phyloP scores from a whole-genome alignment of 2,113 vertebrate species.

The Erythrolamprus reginae region DNA sequence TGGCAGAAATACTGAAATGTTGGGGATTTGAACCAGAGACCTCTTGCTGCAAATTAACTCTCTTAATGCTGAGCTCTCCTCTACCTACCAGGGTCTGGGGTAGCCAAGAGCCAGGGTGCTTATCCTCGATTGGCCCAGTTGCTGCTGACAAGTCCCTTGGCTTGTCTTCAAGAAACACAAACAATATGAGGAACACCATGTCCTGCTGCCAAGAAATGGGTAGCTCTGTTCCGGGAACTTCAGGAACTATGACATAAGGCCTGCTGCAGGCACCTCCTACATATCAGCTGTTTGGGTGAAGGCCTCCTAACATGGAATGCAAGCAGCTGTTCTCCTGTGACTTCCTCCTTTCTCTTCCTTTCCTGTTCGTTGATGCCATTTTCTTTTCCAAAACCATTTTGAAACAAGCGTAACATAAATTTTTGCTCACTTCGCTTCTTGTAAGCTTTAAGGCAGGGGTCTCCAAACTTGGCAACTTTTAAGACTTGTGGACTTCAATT shows the following conservation, averaged over 20 bases:
- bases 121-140: neutral
- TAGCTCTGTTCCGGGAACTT: neutral
- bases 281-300: conserved; percentile 19
- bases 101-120: neutral
- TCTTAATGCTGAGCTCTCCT: neutral
- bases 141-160: rapidly evolving
- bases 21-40: neutral
- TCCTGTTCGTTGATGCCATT: too few species aligned
- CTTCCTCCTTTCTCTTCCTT: neutral
- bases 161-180: neutral
- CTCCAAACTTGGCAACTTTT: too few species aligned
- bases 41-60: neutral
- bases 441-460: too few species aligned
- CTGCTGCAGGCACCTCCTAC: neutral
- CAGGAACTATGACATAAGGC: rapidly evolving
- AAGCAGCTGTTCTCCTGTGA: neutral
- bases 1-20: too few species aligned
- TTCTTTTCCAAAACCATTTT: neutral
- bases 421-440: too few species aligned
- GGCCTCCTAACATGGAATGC: neutral
- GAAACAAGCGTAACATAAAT: too few species aligned
- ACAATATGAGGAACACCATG: neutral
- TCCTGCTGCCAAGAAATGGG: rapidly evolving
- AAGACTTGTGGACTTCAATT: too few species aligned
- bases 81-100: neutral